Evolutionary conservation across 2,113 vertebrate genomes (phyloP).

Genomic region (Verasper variegatus): DNA sequence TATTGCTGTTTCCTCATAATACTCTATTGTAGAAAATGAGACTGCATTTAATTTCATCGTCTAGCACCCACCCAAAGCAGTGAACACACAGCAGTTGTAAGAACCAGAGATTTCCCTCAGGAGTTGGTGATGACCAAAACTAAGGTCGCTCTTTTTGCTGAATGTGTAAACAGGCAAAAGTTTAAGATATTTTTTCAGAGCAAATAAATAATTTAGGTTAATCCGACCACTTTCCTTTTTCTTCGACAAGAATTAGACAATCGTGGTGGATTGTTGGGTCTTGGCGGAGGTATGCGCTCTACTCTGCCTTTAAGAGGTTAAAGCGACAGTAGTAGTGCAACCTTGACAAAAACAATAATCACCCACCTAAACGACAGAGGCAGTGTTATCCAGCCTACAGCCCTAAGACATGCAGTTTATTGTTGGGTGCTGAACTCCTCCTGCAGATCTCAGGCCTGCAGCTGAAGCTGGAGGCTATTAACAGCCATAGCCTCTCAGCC

Average conservation of each 20-base stretch:
- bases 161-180: too few species aligned
- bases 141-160: too few species aligned
- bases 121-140: too few species aligned
- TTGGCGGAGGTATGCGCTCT: too few species aligned
- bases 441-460: slow-evolving; percentile 31
- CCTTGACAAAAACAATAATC: slow-evolving; percentile 36
- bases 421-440: neutral
- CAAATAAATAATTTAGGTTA: too few species aligned
- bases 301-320: too few species aligned
- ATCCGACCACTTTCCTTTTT: too few species aligned
- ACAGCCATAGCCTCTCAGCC: slow-evolving; percentile 44
- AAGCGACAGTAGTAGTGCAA: slow-evolving; percentile 4
- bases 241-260: too few species aligned
- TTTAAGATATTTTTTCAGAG: too few species aligned
- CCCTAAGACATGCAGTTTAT: neutral
- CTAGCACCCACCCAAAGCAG: neutral
- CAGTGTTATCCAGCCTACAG: slow-evolving; percentile 1
- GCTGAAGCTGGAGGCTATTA: slow-evolving; percentile 49
- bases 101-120: too few species aligned
- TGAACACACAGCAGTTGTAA: too few species aligned
- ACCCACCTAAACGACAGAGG: slow-evolving; percentile 14
- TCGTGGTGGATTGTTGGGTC: too few species aligned
- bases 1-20: slow-evolving; percentile 5
- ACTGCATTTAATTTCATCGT: neutral
- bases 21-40: neutral